Conservation (phyloP, 2,113 vertebrate species). For the Antechinus flavipes region DNA sequence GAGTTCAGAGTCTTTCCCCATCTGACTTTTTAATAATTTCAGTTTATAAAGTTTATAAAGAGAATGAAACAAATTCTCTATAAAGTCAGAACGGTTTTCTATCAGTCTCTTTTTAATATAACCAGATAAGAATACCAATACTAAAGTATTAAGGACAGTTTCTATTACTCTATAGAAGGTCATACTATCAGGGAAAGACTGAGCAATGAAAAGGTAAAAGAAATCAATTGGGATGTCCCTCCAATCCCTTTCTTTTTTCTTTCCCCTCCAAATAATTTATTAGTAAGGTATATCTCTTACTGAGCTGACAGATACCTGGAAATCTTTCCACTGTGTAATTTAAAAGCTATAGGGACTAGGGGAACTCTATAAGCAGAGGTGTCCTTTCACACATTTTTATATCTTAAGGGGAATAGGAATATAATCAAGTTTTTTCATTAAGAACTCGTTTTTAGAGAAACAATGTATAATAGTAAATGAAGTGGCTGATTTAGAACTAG, state of each 20-base stretch:
- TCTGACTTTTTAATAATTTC: constrained; percentile 20
- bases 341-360: background rate
- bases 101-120: background rate
- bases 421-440: constrained; percentile 59
- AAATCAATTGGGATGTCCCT: background rate
- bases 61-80: constrained; percentile 20
- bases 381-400: background rate
- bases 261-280: background rate
- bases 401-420: background rate
- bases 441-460: constrained; percentile 4
- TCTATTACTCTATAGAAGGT: background rate
- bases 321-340: background rate
- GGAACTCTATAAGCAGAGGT: background rate
- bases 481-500: background rate
- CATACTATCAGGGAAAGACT: constrained; percentile 39
- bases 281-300: background rate
- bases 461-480: background rate
- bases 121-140: background rate
- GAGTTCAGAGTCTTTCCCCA: background rate
- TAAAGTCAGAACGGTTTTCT: constrained; percentile 31
- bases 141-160: background rate
- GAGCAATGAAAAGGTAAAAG: constrained; percentile 44
- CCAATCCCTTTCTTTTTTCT: background rate
- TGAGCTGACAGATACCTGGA: background rate
- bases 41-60: constrained; percentile 40